phyloP scores from a whole-genome alignment of 2,113 vertebrate genomes.

The Ardeotis arabs region DNA sequence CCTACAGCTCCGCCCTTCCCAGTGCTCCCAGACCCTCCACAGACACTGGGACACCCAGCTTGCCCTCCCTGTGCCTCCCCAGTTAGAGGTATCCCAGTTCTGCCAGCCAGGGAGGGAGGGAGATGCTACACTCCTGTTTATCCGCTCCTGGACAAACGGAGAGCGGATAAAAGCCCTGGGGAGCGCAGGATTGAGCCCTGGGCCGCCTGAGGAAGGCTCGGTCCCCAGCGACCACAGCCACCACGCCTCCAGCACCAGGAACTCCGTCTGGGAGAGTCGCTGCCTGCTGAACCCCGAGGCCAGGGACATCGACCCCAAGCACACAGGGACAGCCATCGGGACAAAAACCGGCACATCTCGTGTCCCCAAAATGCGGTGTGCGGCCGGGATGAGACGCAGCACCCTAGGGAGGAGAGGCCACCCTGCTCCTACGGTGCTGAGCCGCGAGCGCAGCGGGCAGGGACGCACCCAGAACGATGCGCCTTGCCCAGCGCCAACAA shows the following conservation, averaged over 20 bases:
- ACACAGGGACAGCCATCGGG: background rate
- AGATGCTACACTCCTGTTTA: background rate
- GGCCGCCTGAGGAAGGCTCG: background rate
- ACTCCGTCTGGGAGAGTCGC: background rate
- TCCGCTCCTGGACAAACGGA: accelerated
- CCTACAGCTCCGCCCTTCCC: accelerated
- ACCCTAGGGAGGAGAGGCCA: background rate
- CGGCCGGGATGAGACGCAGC: accelerated
- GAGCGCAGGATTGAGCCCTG: background rate
- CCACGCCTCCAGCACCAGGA: background rate
- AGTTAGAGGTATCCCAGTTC: background rate
- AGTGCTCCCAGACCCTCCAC: accelerated
- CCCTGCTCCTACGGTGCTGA: accelerated
- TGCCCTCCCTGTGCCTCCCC: background rate
- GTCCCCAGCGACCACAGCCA: background rate
- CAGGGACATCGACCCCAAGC: background rate
- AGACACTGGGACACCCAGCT: background rate
- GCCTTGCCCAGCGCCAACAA: background rate
- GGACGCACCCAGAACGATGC: background rate
- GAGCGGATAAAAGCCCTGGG: background rate
- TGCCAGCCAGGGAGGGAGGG: background rate
- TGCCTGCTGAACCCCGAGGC: background rate
- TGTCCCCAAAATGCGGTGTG: accelerated
- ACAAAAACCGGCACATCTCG: background rate
- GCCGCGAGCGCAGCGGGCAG: accelerated